Evolutionary conservation across 2,113 vertebrate species (phyloP), one percentile per base, ranked within the genome.

Genomic region (Leptodactylus fuscus): DNA sequence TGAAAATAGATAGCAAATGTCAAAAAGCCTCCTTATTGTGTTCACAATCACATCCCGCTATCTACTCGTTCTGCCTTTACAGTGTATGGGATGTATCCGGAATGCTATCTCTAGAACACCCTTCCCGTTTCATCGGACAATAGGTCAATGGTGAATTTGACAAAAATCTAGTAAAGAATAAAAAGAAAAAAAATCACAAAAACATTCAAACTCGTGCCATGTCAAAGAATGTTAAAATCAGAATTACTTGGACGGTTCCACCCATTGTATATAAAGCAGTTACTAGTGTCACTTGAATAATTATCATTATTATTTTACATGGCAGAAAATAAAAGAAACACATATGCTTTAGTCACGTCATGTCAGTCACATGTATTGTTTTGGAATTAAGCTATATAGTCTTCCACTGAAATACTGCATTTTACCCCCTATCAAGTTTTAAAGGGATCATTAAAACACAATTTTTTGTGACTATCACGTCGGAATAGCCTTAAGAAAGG

Each of bases 21-120:
- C 65, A 12, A 48, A 81, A 71, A 73, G 27, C n/a, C 67, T 27
- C 24, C 49, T 83, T 53, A 83, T 65, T 84, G 38, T 76, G 65
- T 71, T 65, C 18, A 65, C 67, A 73, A 55, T 82, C 48, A 71
- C 20, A 84, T 84, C 53, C 16, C 55, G 36, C 38, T 77, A 65
- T 77, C 82, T 51, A 27, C 67, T 73, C 49, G 22, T 83, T 32
- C 32, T 62, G 71, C 49, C 36, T 48, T 44, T 46, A 65, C 70
- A 46, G n/a, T 62, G 9, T 65, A 48, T 49, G 41, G 60, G 73
- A 77, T 67, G 58, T 38, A 84, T 77, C 82, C 82, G 55, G 73
- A 77, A 65, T 62, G 48, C 41, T 77, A 84, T 84, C 82, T 84
- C 55, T 60, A 46, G 29, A 49, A 84, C 82, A 84, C 82, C 82